Conservation (phyloP, 2,888 invertebrate species). For the Toxonevra muliebris region DNA sequence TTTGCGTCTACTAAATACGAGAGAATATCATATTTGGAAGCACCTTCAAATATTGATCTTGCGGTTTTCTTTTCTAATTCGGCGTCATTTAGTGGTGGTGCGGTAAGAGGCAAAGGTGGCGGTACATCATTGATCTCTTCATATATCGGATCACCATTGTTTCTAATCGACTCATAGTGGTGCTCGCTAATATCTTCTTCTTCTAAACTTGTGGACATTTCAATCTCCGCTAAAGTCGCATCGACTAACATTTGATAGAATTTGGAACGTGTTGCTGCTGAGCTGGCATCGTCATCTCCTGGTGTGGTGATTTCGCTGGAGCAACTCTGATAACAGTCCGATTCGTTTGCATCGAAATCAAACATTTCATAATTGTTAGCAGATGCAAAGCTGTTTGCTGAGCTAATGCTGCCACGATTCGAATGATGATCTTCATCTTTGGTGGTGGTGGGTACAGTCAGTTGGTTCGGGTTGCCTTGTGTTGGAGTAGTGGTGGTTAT, state of each 20-base stretch:
- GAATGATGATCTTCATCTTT: constrained; percentile 66
- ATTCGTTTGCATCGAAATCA: constrained; percentile 73
- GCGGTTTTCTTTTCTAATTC: constrained; percentile 76
- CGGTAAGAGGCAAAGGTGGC: constrained; percentile 80
- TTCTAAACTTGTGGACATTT: constrained; percentile 69
- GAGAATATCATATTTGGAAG: constrained; percentile 88
- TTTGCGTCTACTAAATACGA: constrained; percentile 89
- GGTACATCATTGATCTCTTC: constrained; percentile 81
- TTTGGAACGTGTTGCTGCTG: constrained; percentile 69
- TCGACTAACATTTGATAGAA: constrained; percentile 80
- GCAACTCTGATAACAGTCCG: constrained; percentile 78
- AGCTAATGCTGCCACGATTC: constrained; percentile 69
- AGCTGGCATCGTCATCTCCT: constrained; percentile 69
- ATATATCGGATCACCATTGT: constrained; percentile 76
- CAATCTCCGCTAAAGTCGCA: constrained; percentile 75
- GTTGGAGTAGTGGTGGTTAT: constrained; percentile 20
- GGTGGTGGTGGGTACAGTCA: constrained; percentile 50
- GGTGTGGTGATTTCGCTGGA: constrained; percentile 73
- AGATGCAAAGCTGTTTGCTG: constrained; percentile 70
- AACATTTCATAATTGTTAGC: constrained; percentile 75
- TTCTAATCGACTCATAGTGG: constrained; percentile 77
- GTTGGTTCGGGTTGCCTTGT: constrained; percentile 31
- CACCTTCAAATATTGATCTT: constrained; percentile 78
- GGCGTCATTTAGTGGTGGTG: constrained; percentile 77
- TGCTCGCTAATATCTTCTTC: constrained; percentile 74